phyloP scores from a whole-genome alignment of 2,888 invertebrate genomes.

The Platycheirus albimanus region DNA sequence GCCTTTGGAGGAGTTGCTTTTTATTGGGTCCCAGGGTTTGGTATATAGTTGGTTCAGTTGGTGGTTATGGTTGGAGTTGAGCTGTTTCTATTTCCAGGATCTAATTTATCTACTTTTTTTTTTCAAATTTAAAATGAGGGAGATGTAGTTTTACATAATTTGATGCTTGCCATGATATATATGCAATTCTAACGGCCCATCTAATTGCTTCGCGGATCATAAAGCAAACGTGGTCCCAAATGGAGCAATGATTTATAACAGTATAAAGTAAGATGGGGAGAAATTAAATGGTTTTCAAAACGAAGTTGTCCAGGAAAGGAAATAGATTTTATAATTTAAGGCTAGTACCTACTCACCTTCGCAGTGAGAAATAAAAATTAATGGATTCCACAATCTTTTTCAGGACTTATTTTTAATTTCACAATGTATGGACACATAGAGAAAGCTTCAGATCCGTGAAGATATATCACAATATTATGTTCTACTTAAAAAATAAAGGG shows the following conservation, averaged over 20 bases:
- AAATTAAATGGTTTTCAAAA: too few species aligned
- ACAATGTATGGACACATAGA: too few species aligned
- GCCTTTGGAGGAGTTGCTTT: constrained; percentile 28
- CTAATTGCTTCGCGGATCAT: constrained; percentile 69
- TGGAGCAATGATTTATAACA: constrained; percentile 29
- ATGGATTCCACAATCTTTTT: too few species aligned
- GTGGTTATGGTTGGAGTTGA: constrained; percentile 20
- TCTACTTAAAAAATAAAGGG: too few species aligned
- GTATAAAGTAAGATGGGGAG: not conserved
- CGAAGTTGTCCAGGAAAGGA: too few species aligned
- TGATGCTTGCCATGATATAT: constrained; percentile 57
- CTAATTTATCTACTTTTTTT: constrained; percentile 54
- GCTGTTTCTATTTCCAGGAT: constrained; percentile 46
- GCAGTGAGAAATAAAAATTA: too few species aligned
- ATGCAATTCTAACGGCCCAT: constrained; percentile 46
- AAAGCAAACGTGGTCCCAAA: constrained; percentile 64
- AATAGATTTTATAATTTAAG: too few species aligned
- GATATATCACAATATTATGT: too few species aligned
- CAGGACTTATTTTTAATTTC: too few species aligned
- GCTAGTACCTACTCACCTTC: too few species aligned
- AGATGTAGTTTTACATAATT: constrained; percentile 57
- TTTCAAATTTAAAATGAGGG: not conserved
- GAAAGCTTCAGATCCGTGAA: too few species aligned
- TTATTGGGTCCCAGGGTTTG: not conserved
- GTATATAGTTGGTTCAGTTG: not conserved